phyloP scores from a whole-genome alignment of 2,888 invertebrate genomes.

The Diploptera punctata region DNA sequence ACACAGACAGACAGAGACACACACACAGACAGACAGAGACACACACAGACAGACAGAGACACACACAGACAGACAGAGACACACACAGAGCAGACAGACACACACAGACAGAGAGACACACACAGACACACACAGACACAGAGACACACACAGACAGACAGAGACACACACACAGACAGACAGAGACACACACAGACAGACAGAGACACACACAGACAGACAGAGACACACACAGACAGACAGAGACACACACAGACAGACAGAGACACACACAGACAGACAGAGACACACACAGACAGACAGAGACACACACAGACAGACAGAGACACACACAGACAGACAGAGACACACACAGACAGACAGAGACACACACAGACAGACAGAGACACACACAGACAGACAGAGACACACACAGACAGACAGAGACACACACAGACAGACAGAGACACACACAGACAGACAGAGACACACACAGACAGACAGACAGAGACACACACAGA shows the following conservation, averaged over 20 bases:
- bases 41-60: background rate
- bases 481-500: background rate
- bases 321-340: background rate
- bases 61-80: background rate
- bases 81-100: background rate
- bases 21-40: background rate
- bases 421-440: background rate
- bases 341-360: background rate
- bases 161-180: background rate
- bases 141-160: no score
- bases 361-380: background rate
- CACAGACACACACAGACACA: no score
- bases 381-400: background rate
- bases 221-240: background rate
- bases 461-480: background rate
- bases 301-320: background rate
- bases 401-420: background rate
- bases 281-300: background rate
- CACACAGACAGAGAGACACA: background rate
- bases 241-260: background rate
- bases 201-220: background rate
- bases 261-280: background rate
- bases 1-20: background rate
- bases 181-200: background rate
- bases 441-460: background rate